A percentile compares a stretch with the other conserved stretches of the same genome.
Conservation (phyloP, 2,888 invertebrate species). For the Agrotis clavis region DNA sequence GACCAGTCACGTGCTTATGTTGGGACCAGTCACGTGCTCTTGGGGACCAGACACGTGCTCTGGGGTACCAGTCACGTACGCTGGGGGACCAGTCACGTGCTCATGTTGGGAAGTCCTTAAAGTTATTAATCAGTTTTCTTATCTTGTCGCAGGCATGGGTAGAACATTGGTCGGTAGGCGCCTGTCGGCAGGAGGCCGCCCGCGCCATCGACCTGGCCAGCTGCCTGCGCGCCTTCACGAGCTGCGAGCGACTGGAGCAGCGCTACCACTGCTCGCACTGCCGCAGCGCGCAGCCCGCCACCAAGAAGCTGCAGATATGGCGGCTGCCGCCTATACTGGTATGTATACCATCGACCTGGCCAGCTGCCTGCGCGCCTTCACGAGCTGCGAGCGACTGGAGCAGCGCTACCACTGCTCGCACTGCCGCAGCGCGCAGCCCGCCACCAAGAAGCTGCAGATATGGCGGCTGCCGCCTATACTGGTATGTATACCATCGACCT, state of each 20-base stretch:
- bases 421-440: conserved; percentile 96
- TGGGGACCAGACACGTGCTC: too few relatives aligned
- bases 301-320: conserved; percentile 98
- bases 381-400: conserved; percentile 96
- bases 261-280: conserved; percentile 97
- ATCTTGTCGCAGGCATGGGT: conserved; percentile 92
- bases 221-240: conserved; percentile 97
- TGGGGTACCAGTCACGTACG: too few relatives aligned
- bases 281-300: conserved; percentile 95
- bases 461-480: conserved; percentile 98
- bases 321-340: conserved; percentile 93
- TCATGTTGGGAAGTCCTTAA: too few relatives aligned
- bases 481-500: conserved; percentile 94
- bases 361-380: conserved; percentile 96
- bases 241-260: conserved; percentile 96
- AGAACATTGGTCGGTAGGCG: conserved; percentile 94
- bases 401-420: conserved; percentile 96
- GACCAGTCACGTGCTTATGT: too few relatives aligned
- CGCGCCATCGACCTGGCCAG: conserved; percentile 96
- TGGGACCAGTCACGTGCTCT: too few relatives aligned
- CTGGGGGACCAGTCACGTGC: too few relatives aligned
- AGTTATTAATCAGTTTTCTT: not conserved
- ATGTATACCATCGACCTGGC: conserved; percentile 93
- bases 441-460: conserved; percentile 97
- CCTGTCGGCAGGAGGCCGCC: conserved; percentile 93